These are phyloP conservation scores for Tonatia bakeri DNA, from an alignment of 2,113 vertebrate species.

Conservation along the genomic window DNA sequence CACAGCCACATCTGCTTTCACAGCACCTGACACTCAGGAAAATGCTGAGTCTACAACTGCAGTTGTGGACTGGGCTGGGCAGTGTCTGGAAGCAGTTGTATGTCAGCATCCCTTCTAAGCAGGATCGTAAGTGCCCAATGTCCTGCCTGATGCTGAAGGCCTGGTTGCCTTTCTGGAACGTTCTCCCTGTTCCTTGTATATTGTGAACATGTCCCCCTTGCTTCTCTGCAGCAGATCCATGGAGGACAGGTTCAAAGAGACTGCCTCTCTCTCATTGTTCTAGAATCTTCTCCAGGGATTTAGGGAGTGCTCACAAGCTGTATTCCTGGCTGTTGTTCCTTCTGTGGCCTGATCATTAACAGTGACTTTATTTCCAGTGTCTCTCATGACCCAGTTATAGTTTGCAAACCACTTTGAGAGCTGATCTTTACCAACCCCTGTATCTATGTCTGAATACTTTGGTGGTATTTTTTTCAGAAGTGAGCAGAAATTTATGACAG, in stretches of 20 bases:
- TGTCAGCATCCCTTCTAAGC: not conserved
- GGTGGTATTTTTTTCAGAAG: not conserved
- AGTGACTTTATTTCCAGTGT: not conserved
- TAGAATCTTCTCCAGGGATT: not conserved
- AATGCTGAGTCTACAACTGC: not conserved
- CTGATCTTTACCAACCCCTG: not conserved
- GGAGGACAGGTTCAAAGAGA: not conserved
- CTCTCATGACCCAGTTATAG: not conserved
- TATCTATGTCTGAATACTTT: not conserved
- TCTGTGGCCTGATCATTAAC: not conserved
- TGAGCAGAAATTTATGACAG: not conserved
- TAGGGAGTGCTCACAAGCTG: not conserved
- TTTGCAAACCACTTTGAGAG: not conserved
- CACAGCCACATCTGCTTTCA: not conserved
- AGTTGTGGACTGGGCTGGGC: rapidly evolving
- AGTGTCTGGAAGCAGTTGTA: rapidly evolving
- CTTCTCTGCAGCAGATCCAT: not conserved
- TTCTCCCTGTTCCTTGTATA: not conserved
- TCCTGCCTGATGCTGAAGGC: not conserved
- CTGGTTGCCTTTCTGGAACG: rapidly evolving
- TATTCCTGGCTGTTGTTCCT: not conserved
- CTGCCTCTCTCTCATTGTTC: not conserved
- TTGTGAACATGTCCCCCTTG: not conserved
- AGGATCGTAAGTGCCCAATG: rapidly evolving
- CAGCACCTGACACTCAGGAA: rapidly evolving